Percentiles rank a stretch among this genome's conserved stretches.
These are phyloP conservation scores for Helicoverpa zea DNA, from an alignment of 1,140 invertebrate genomes.

Conservation along the genomic window DNA sequence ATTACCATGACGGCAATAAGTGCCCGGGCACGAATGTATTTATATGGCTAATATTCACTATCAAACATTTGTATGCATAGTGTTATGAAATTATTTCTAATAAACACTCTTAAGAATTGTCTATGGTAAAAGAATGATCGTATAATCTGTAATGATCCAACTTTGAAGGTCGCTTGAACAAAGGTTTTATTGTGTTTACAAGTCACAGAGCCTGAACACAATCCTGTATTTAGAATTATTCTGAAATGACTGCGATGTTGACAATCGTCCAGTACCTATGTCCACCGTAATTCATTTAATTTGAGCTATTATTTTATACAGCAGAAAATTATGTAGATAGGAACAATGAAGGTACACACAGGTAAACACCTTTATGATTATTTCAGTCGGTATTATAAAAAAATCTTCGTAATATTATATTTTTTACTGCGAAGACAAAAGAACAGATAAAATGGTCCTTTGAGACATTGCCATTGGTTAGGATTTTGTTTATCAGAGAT, in stretches of 20 bases:
- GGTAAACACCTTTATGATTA: no score
- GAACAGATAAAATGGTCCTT: no score
- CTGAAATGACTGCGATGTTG: neutral
- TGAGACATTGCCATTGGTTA: no score
- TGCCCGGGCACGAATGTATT: no score
- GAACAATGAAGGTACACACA: neutral
- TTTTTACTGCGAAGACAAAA: no score
- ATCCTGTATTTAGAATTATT: neutral
- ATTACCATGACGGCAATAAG: no score
- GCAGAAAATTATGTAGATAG: neutral
- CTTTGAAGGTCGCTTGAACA: conserved; percentile 13
- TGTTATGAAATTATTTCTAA: neutral
- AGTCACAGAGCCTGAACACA: conserved; percentile 52
- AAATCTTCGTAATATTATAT: no score
- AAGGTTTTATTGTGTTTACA: conserved; percentile 41
- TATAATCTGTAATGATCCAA: conserved; percentile 12
- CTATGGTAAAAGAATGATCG: neutral
- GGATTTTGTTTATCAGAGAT: no score
- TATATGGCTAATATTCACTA: no score
- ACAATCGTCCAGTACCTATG: neutral
- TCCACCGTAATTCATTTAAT: neutral
- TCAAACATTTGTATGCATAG: no score
- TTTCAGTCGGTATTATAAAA: no score
- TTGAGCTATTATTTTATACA: neutral
- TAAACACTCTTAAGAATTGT: neutral